A percentile compares a stretch with the other conserved stretches of the same genome.
phyloP scores from a whole-genome alignment of 2,113 vertebrate species.

The Morone saxatilis region DNA sequence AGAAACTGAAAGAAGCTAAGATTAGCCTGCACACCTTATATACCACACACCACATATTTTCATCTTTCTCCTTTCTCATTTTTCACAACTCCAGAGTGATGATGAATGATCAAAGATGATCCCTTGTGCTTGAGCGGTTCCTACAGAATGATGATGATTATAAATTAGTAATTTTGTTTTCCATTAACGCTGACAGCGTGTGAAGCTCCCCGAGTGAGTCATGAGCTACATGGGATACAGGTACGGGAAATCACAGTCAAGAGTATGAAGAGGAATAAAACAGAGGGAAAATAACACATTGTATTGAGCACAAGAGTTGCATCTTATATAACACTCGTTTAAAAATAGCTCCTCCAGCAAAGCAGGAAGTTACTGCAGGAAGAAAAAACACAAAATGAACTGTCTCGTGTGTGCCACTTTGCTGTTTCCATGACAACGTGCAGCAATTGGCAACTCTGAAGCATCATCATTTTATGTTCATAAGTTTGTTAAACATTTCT shows the following conservation, averaged over 20 bases:
- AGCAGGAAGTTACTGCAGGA: conserved; percentile 69
- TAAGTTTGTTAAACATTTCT: conserved; percentile 28
- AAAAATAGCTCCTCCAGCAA: conserved; percentile 80
- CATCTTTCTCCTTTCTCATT: not conserved
- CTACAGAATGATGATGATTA: not conserved
- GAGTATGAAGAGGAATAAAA: conserved; percentile 41
- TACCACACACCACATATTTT: too few species aligned
- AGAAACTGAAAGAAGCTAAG: not conserved
- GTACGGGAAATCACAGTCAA: conserved; percentile 29
- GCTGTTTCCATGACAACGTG: conserved; percentile 85
- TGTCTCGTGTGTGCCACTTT: conserved; percentile 76
- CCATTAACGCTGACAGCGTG: conserved; percentile 4
- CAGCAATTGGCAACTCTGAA: conserved; percentile 64
- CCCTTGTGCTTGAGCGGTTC: not conserved
- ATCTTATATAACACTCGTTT: conserved; percentile 82
- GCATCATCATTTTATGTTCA: conserved; percentile 61
- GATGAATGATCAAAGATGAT: conserved; percentile 11
- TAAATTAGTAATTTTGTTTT: conserved; percentile 52
- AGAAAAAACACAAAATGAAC: conserved; percentile 63
- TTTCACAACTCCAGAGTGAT: conserved; percentile 27
- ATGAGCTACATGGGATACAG: conserved; percentile 10
- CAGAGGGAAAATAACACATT: conserved; percentile 42
- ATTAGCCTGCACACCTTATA: not conserved
- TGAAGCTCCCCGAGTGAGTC: not conserved
- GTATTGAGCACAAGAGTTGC: conserved; percentile 54